These are phyloP conservation scores for Donacobius atricapilla DNA, from an alignment of 2,113 vertebrate species.

Conservation along the genomic window DNA sequence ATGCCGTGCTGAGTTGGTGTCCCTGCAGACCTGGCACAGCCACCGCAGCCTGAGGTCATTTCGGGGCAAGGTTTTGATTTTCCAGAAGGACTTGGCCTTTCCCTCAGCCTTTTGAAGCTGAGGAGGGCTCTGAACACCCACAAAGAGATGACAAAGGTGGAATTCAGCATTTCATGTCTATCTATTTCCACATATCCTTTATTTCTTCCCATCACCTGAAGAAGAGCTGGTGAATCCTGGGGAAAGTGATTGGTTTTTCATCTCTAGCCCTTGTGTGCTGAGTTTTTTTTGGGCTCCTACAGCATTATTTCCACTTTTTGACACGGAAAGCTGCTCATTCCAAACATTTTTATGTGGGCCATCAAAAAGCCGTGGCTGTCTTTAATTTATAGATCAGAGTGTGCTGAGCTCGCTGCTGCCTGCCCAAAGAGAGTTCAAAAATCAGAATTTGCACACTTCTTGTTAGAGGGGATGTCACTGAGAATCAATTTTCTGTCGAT, in stretches of 20 bases:
- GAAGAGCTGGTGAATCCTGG: neutral
- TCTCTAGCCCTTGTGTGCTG: neutral
- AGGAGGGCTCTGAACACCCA: neutral
- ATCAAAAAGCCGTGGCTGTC: neutral
- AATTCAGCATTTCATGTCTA: neutral
- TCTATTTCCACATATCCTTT: neutral
- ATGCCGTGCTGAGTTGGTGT: accelerated
- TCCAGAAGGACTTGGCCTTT: neutral
- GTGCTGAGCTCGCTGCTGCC: neutral
- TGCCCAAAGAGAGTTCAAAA: neutral
- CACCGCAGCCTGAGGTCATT: neutral
- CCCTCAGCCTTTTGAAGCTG: neutral
- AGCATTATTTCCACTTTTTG: neutral
- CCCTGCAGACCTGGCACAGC: neutral
- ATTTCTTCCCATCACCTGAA: neutral
- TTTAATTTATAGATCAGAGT: neutral
- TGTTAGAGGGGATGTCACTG: too few species aligned
- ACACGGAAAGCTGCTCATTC: neutral
- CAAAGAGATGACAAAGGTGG: too few species aligned
- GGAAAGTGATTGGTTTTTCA: neutral
- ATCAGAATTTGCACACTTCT: neutral
- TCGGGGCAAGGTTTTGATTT: neutral
- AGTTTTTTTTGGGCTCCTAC: neutral
- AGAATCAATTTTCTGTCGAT: neutral
- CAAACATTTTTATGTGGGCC: neutral